These are phyloP conservation scores for Palythoa heliodiscus DNA, from an alignment of 92 coral and sea anemone genomes.

Conservation along the genomic window DNA sequence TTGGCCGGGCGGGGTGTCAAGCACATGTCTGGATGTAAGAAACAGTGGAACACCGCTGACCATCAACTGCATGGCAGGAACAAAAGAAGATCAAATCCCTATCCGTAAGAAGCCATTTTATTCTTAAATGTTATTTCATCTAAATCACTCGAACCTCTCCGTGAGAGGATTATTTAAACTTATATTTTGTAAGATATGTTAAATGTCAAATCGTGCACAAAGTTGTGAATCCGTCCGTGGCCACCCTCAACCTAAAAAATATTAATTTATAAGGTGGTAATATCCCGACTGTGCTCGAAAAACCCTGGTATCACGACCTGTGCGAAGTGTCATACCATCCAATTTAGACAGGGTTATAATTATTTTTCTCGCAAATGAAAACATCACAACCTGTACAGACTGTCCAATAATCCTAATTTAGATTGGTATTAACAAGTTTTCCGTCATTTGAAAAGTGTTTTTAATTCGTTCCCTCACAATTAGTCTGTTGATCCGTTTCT, in stretches of 20 bases:
- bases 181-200: background rate
- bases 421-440: no score
- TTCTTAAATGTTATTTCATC: background rate
- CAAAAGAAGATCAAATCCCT: background rate
- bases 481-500: no score
- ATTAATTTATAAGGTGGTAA: background rate
- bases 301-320: no score
- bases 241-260: background rate
- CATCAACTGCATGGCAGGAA: background rate
- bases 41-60: background rate
- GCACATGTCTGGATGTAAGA: background rate
- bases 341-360: no score
- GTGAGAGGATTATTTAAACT: background rate
- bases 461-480: no score
- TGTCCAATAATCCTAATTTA: no score
- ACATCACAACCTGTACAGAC: no score
- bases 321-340: no score
- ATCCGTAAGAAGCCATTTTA: background rate
- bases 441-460: no score
- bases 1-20: slow-evolving; percentile 9
- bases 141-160: background rate
- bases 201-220: background rate
- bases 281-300: background rate
- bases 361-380: no score
- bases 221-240: no score